Conservation (phyloP, 2,888 invertebrate species). For the Aleiodes testaceus region DNA sequence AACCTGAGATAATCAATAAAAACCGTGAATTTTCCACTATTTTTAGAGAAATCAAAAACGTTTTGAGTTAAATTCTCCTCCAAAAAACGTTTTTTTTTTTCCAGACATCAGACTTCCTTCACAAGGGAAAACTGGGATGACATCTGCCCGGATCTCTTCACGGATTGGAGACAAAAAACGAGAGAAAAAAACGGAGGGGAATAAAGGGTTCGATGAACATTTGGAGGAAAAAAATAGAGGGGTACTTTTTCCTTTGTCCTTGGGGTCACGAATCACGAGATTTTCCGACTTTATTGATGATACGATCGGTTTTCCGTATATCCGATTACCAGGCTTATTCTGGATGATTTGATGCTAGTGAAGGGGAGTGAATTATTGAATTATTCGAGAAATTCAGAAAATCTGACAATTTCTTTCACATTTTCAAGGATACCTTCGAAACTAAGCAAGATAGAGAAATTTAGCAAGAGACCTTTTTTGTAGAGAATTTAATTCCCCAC, state of each 20-base stretch:
- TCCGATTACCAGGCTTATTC: constrained; percentile 34
- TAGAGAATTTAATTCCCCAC: no score
- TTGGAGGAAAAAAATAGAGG: not conserved
- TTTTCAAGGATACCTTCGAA: not conserved
- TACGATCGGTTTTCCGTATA: not conserved
- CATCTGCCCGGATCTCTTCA: constrained; percentile 14
- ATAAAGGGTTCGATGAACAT: not conserved
- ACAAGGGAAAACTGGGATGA: constrained; percentile 8
- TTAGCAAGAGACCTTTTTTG: no score
- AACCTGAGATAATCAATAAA: no score
- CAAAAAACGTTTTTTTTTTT: constrained; percentile 23
- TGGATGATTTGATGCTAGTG: not conserved
- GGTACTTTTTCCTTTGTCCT: not conserved
- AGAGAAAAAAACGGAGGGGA: not conserved
- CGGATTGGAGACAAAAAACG: constrained; percentile 9
- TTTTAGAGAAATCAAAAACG: no score
- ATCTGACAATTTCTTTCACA: not conserved
- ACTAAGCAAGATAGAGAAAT: no score
- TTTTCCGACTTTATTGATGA: constrained; percentile 2
- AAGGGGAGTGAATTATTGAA: no score
- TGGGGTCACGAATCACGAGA: constrained; percentile 30
- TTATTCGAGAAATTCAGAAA: no score
- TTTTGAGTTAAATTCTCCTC: no score
- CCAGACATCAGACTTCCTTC: constrained; percentile 7
- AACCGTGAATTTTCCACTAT: no score